phyloP scores from a whole-genome alignment of 2,113 vertebrate genomes.

The Hemiprocne comata region DNA sequence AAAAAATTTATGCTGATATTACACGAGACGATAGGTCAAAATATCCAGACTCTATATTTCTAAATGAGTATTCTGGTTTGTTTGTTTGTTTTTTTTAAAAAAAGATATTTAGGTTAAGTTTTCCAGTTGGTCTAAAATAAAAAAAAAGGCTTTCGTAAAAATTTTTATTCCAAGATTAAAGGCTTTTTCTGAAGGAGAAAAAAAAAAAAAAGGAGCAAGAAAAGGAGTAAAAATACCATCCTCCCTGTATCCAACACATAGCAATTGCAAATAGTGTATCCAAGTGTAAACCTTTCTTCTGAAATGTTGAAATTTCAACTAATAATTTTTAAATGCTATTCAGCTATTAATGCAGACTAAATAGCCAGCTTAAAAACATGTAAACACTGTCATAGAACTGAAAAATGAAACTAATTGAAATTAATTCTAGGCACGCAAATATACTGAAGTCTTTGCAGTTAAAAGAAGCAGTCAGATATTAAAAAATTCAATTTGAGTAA shows the following conservation, averaged over 20 bases:
- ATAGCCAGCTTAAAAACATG: background rate
- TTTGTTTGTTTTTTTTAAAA: background rate
- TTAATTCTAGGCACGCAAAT: background rate
- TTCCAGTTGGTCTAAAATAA: background rate
- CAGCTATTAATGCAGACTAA: background rate
- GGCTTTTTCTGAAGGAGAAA: background rate
- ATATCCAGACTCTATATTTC: background rate
- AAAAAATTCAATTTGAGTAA: background rate
- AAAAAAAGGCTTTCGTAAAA: background rate
- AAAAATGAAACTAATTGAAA: background rate
- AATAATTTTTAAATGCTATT: background rate
- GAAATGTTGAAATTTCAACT: background rate
- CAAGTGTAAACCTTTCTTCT: background rate
- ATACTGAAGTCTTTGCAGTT: background rate
- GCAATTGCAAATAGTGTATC: background rate
- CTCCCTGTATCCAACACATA: background rate
- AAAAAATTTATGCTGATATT: background rate
- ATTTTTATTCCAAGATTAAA: background rate
- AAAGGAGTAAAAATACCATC: background rate
- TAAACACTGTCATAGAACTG: background rate
- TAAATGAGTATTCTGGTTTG: background rate
- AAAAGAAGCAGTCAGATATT: background rate
- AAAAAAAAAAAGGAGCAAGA: background rate
- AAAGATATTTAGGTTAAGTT: too few relatives aligned
- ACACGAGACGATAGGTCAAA: background rate